Evolutionary conservation across 64 coral and sea anemone species (phyloP).

Genomic region (Orbicella faveolata): DNA sequence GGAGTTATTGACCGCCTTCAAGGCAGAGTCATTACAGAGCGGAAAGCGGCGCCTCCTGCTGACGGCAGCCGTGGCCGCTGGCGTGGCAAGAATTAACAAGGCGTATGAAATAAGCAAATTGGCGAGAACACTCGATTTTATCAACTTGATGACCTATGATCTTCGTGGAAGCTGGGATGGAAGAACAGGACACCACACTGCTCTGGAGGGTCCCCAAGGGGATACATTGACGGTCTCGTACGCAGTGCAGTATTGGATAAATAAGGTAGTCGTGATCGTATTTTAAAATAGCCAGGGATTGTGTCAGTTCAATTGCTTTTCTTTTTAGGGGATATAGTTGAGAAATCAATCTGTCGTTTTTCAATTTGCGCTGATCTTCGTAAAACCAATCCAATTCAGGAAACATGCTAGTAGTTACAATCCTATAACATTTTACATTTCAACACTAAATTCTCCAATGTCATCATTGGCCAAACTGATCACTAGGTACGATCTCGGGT

Average conservation of each 20-base stretch:
- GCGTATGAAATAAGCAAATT: conserved; percentile 67
- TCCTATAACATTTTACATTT: too few species aligned
- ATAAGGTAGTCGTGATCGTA: conserved; percentile 12
- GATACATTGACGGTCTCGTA: conserved; percentile 48
- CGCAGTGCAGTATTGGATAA: conserved; percentile 67
- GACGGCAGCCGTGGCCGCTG: conserved; percentile 69
- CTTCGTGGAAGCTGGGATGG: conserved; percentile 69
- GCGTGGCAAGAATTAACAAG: conserved; percentile 5
- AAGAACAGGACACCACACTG: conserved; percentile 76
- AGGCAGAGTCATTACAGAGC: conserved; percentile 35
- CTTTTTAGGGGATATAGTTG: too few species aligned
- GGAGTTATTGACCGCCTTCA: conserved; percentile 64
- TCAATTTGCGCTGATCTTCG: too few species aligned
- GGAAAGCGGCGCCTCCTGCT: conserved; percentile 50
- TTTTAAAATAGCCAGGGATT: too few species aligned
- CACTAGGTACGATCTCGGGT: too few species aligned
- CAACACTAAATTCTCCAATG: too few species aligned
- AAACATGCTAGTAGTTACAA: too few species aligned
- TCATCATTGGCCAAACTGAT: too few species aligned
- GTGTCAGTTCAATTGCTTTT: too few species aligned
- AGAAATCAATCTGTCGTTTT: too few species aligned
- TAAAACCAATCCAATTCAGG: too few species aligned
- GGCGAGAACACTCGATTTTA: conserved; percentile 66
- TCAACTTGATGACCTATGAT: conserved; percentile 83
- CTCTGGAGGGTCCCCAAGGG: conserved; percentile 30